Evolutionary conservation across 2,888 invertebrate species (phyloP).

Genomic region (Sclerodermus sp.): DNA sequence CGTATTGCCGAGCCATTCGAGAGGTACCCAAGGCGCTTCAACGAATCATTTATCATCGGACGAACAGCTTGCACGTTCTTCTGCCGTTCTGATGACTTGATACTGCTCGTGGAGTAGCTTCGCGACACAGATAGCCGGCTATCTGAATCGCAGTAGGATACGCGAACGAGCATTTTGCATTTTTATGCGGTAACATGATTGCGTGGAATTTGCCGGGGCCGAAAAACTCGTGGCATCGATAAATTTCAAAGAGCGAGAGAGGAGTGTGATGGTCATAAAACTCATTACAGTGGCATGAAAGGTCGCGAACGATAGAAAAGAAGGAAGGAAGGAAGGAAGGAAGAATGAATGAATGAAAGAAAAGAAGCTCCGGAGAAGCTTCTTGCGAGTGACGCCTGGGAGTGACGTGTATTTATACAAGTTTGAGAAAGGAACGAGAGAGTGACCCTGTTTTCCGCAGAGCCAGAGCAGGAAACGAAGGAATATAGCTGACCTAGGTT

Average conservation of each 20-base stretch:
- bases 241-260: no score
- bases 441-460: background rate
- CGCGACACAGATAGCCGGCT: slow-evolving; percentile 26
- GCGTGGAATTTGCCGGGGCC: background rate
- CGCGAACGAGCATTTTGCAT: no score
- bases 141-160: slow-evolving; percentile 10
- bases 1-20: slow-evolving; percentile 30
- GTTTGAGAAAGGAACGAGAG: background rate
- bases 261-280: no score
- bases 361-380: no score
- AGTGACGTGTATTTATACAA: background rate
- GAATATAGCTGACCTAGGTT: background rate
- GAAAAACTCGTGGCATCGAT: no score
- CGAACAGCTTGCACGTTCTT: slow-evolving; percentile 16
- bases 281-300: no score
- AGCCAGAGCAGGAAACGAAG: background rate
- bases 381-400: no score
- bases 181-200: no score
- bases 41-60: slow-evolving; percentile 39
- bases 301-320: no score
- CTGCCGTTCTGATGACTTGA: slow-evolving; percentile 27
- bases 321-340: no score
- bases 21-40: slow-evolving; percentile 35
- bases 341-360: no score
- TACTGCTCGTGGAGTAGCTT: slow-evolving; percentile 18